phyloP scores from a whole-genome alignment of 35 echinoderm and acorn worm species.

The Eucidaris tribuloides region DNA sequence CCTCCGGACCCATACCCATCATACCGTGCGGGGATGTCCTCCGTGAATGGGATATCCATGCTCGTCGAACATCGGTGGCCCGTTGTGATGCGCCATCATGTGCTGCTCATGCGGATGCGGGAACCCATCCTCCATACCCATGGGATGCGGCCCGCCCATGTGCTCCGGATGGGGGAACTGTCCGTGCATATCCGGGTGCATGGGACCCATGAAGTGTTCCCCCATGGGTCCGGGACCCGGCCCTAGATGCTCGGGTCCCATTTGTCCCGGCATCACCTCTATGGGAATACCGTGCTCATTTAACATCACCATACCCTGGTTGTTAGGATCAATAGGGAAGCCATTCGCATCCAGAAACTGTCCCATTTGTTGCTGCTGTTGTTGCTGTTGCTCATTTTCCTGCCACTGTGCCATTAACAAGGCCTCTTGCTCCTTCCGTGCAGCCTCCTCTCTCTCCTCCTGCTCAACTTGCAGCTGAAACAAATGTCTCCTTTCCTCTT shows the following conservation, averaged over 20 bases:
- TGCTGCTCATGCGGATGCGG: background rate
- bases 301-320: constrained; percentile 24
- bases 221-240: background rate
- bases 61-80: constrained; percentile 8
- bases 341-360: constrained; percentile 78
- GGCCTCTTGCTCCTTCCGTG: constrained; percentile 56
- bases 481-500: constrained; percentile 76
- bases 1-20: constrained; percentile 35
- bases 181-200: too few species aligned
- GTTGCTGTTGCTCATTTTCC: constrained; percentile 60
- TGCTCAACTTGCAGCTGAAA: constrained; percentile 85
- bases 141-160: too few species aligned
- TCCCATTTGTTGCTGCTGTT: constrained; percentile 46
- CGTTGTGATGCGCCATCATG: background rate
- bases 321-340: constrained; percentile 51
- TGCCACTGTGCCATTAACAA: constrained; percentile 39
- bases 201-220: constrained; percentile 32
- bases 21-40: background rate
- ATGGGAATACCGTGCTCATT: constrained; percentile 54
- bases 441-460: constrained; percentile 57
- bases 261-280: constrained; percentile 31
- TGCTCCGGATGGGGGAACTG: constrained; percentile 21
- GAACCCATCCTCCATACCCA: constrained; percentile 18
- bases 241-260: too few species aligned
- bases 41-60: background rate